A percentile compares a stretch with the other conserved stretches of the same genome.
These are phyloP conservation scores for Celastrina argiolus DNA, from an alignment of 2,888 invertebrate genomes.

Conservation along the genomic window DNA sequence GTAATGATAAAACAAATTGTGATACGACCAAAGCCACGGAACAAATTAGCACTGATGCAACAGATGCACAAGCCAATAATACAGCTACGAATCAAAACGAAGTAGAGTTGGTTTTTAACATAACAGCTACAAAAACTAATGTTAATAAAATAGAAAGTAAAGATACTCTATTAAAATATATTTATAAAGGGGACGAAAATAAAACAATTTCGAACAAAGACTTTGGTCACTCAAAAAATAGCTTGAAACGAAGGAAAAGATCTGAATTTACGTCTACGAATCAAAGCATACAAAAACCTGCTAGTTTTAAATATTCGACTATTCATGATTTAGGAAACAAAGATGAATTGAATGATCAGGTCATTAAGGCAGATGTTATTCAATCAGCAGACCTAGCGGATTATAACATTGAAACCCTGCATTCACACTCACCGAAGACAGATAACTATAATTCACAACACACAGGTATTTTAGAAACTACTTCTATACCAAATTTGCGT, in stretches of 20 bases:
- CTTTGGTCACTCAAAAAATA: constrained; percentile 55
- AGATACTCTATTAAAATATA: constrained; percentile 54
- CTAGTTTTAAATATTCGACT: constrained; percentile 53
- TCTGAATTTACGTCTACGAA: constrained; percentile 25
- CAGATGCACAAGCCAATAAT: neutral
- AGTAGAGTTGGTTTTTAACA: neutral
- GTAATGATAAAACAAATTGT: neutral
- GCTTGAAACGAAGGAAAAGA: constrained; percentile 52
- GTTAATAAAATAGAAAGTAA: constrained; percentile 35
- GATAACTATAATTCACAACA: constrained; percentile 20
- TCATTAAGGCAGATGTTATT: constrained; percentile 37
- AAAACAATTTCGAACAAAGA: constrained; percentile 37
- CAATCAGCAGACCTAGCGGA: constrained; percentile 53
- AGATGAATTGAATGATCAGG: constrained; percentile 32
- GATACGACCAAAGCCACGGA: neutral
- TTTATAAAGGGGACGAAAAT: constrained; percentile 50
- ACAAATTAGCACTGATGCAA: neutral
- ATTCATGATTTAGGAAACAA: constrained; percentile 42
- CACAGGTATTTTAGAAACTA: constrained; percentile 29
- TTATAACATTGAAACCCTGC: constrained; percentile 59
- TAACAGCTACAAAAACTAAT: neutral
- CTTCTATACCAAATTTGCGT: constrained; percentile 26
- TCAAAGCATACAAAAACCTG: constrained; percentile 26
- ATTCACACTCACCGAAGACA: constrained; percentile 36
- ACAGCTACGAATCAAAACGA: neutral